These are phyloP conservation scores for Augochlora pura DNA, from an alignment of 1,140 invertebrate species.

Conservation along the genomic window DNA sequence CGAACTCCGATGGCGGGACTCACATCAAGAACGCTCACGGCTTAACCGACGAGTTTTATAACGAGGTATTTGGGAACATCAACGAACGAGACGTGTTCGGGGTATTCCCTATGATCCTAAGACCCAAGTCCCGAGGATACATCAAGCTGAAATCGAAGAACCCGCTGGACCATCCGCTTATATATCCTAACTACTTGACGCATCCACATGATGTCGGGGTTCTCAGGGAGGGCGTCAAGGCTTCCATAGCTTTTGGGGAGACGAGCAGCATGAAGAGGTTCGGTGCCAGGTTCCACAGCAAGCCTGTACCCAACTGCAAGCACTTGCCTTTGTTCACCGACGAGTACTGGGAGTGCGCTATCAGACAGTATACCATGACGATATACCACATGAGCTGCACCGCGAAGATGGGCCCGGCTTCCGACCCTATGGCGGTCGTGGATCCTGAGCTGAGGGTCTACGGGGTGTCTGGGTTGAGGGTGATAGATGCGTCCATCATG, in stretches of 20 bases:
- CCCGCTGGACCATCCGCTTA: conserved; percentile 90
- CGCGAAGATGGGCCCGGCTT: conserved; percentile 90
- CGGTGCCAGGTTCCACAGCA: conserved; percentile 87
- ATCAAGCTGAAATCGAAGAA: conserved; percentile 89
- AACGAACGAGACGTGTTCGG: conserved; percentile 88
- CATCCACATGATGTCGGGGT: conserved; percentile 90
- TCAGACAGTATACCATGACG: conserved; percentile 91
- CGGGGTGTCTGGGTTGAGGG: conserved; percentile 87
- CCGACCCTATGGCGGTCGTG: conserved; percentile 90
- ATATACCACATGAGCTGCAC: conserved; percentile 93
- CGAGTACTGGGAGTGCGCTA: conserved; percentile 91
- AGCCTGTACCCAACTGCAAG: conserved; percentile 89
- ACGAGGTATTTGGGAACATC: conserved; percentile 86
- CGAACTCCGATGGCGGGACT: conserved; percentile 88
- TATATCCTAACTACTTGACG: conserved; percentile 94
- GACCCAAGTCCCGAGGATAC: conserved; percentile 91
- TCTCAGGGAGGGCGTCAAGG: conserved; percentile 91
- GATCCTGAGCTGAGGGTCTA: conserved; percentile 89
- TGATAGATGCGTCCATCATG: conserved; percentile 91
- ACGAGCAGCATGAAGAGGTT: conserved; percentile 87
- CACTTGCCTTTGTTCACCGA: conserved; percentile 88
- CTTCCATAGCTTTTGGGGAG: conserved; percentile 89
- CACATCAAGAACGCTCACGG: conserved; percentile 89
- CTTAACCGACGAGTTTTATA: conserved; percentile 88
- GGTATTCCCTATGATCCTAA: conserved; percentile 91